Percentiles rank a stretch among this genome's conserved stretches.
These are phyloP conservation scores for Cantharis rufa DNA, from an alignment of 2,888 invertebrate species.

Conservation along the genomic window DNA sequence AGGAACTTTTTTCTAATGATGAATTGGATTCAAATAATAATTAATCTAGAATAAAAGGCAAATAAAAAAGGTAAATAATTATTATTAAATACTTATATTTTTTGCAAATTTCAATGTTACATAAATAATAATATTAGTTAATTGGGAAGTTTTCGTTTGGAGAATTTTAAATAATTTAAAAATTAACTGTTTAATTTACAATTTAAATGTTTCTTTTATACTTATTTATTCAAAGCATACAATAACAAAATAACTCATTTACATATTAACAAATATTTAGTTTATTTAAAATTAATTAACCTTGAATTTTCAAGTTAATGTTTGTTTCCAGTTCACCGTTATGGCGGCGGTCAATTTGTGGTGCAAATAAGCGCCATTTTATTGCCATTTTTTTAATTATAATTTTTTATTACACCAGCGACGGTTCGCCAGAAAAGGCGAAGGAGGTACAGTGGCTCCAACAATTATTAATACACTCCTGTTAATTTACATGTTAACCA, in stretches of 20 bases:
- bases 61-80: background rate
- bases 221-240: background rate
- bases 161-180: background rate
- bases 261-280: conserved; percentile 2
- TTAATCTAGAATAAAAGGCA: background rate
- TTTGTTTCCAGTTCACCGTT: background rate
- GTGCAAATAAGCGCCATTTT: background rate
- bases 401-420: background rate
- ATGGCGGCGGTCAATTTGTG: background rate
- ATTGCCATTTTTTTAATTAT: background rate
- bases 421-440: too few relatives aligned
- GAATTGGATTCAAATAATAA: background rate
- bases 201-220: background rate
- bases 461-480: too few relatives aligned
- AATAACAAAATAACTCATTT: conserved; percentile 3
- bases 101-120: background rate
- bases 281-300: conserved; percentile 11
- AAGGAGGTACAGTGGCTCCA: too few relatives aligned
- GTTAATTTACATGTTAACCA: too few relatives aligned
- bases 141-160: background rate
- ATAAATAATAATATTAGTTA: background rate
- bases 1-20: background rate
- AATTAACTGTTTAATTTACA: background rate
- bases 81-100: background rate
- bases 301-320: conserved; percentile 7